Evolutionary conservation across 2,113 vertebrate genomes (phyloP), one percentile per base, ranked within the genome.

Genomic region (Carollia perspicillata): DNA sequence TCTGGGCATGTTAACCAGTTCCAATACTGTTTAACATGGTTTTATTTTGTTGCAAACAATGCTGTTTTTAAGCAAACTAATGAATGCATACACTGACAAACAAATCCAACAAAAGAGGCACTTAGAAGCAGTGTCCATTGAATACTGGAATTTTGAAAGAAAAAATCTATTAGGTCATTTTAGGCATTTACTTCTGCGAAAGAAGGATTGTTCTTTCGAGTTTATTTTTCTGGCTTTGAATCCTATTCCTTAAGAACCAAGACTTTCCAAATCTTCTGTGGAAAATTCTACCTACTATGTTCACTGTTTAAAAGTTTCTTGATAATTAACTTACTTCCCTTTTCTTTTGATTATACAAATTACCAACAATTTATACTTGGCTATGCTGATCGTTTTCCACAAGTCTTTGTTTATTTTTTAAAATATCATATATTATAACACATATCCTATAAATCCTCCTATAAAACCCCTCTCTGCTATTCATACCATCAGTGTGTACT

Each of bases 71-170:
- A 98, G 97, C 96, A 94, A 97, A 89, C 92, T 98, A 97, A 98
- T 98, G 85, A 98, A 98, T 98, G 98, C 97, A 51, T 37, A 84
- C 94, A 49, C 65, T 0, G 97, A 97, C 97, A 98, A 98, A 98
- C 98, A 98, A 97, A 83, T 86, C 72, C 78, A 98, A 98, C 98
- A 98, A 98, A 98, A 97, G 98, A 93, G 95, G 72, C 95, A 90
- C 97, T 98, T 96, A 97, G 96, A 97, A 89, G 79, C 98, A 84
- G 81, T 97, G 96, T 80, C 98, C 95, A 90, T 2, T 35, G 84
- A 95, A 90, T 94, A 77, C 80, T 93, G 83, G 88, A 94, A 97
- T 71, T 96, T 87, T 58, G 92, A 97, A 97, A 94, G 95, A 79
- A 97, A 93, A 97, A 85, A 91, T 93, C 96, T 95, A 78, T 98